phyloP scores from a whole-genome alignment of 1,140 invertebrate genomes.

The Drosophila elegans region DNA sequence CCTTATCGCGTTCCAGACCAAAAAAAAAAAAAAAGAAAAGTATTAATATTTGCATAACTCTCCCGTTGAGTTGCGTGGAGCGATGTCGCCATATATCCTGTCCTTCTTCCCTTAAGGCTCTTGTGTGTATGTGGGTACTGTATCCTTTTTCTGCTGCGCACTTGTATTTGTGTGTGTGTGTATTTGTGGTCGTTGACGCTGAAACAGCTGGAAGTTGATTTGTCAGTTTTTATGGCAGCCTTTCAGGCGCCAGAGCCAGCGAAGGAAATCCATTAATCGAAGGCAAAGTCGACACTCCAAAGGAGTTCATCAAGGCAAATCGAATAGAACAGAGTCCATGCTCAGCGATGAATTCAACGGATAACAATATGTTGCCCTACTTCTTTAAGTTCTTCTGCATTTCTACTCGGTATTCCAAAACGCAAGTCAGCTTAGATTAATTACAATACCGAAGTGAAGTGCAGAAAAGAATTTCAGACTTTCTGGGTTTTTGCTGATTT shows the following conservation, averaged over 20 bases:
- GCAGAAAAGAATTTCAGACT: background rate
- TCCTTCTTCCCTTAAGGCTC: conserved; percentile 1
- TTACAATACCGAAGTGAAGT: conserved; percentile 6
- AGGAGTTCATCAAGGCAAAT: conserved; percentile 40
- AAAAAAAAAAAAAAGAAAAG: conserved; percentile 4
- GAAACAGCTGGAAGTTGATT: conserved; percentile 64
- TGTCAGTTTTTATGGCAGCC: conserved; percentile 59
- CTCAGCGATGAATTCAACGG: conserved; percentile 18
- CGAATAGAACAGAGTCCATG: conserved; percentile 18
- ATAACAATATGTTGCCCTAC: conserved; percentile 23
- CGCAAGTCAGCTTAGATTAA: conserved; percentile 23
- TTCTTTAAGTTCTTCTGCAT: conserved; percentile 10
- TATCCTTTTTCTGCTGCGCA: conserved; percentile 34
- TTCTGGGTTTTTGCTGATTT: background rate
- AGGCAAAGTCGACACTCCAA: conserved; percentile 10
- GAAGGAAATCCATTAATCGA: conserved; percentile 51
- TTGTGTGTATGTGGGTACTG: background rate
- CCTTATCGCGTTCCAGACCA: conserved; percentile 23
- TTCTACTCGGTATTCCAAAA: conserved; percentile 4
- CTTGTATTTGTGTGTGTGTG: conserved; percentile 23
- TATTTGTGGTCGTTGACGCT: conserved; percentile 50
- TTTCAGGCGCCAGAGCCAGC: conserved; percentile 48
- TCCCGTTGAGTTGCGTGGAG: conserved; percentile 43
- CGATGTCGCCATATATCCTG: conserved; percentile 19
- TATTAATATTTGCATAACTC: conserved; percentile 58